Conservation (phyloP, 1,140 invertebrate genomes). For the Agrilus planipennis region DNA sequence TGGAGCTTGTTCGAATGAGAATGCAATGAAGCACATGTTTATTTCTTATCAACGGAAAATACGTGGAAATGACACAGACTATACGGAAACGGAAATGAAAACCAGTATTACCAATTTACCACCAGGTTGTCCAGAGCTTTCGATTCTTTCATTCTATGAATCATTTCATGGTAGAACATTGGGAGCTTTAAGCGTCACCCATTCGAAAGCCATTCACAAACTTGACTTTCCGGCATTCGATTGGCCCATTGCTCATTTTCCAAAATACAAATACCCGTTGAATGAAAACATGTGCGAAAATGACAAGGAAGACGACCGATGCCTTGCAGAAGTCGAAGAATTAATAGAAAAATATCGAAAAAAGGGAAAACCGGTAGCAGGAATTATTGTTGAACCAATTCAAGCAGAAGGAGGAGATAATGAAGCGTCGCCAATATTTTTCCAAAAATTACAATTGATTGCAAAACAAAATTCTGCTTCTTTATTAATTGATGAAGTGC, state of each 20-base stretch:
- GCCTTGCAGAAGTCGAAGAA: constrained; percentile 56
- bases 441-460: constrained; percentile 66
- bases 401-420: constrained; percentile 97
- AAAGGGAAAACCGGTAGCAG: constrained; percentile 75
- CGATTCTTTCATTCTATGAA: constrained; percentile 82
- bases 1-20: constrained; percentile 93
- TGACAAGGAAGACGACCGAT: constrained; percentile 60
- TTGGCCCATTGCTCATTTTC: constrained; percentile 66
- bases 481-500: constrained; percentile 89
- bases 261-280: constrained; percentile 84
- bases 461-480: constrained; percentile 54
- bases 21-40: constrained; percentile 86
- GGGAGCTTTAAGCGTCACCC: constrained; percentile 76
- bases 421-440: constrained; percentile 86
- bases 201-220: constrained; percentile 93
- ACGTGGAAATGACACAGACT: constrained; percentile 52
- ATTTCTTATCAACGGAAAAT: constrained; percentile 50
- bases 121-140: constrained; percentile 74
- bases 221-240: constrained; percentile 83
- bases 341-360: constrained; percentile 66
- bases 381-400: constrained; percentile 93
- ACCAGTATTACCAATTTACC: constrained; percentile 73
- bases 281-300: constrained; percentile 72
- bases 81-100: constrained; percentile 65
- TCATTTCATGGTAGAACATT: constrained; percentile 79